A percentile compares a stretch with the other conserved stretches of the same genome.
Evolutionary conservation across 2,888 invertebrate genomes (phyloP).

Genomic region (Archips crataeganus): DNA sequence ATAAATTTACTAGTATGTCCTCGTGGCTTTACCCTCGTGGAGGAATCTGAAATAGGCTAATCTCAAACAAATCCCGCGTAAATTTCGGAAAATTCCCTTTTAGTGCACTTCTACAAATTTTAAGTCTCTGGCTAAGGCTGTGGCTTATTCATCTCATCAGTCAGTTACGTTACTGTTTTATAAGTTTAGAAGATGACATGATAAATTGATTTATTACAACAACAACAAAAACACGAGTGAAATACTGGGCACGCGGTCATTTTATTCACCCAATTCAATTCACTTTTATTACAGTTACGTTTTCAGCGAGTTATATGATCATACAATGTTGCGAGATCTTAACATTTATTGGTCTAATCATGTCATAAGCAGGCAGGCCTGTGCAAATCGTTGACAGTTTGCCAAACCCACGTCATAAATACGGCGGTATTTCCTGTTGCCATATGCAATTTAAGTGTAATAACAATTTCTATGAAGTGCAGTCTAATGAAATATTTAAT

Average conservation of each 20-base stretch:
- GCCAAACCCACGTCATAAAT: not conserved
- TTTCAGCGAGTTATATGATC: not conserved
- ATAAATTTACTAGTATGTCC: too few relatives aligned
- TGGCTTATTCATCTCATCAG: too few relatives aligned
- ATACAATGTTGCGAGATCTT: not conserved
- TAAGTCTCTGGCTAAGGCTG: too few relatives aligned
- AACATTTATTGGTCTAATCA: conserved; percentile 1
- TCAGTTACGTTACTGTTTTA: too few relatives aligned
- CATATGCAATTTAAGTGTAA: not conserved
- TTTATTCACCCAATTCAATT: conserved; percentile 14
- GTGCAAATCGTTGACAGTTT: not conserved
- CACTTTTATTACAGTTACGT: not conserved
- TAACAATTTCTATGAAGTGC: not conserved
- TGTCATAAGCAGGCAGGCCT: conserved; percentile 5
- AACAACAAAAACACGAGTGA: not conserved
- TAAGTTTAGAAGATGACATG: too few relatives aligned
- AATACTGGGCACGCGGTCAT: not conserved
- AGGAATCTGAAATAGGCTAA: too few relatives aligned
- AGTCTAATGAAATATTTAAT: not conserved
- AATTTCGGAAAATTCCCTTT: too few relatives aligned
- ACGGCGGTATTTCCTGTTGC: not conserved
- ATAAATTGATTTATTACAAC: not conserved
- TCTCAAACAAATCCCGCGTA: too few relatives aligned
- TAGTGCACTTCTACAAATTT: too few relatives aligned
- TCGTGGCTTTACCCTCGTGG: too few relatives aligned